Conservation (phyloP, 2,113 vertebrate genomes). For the Condylura cristata region DNA sequence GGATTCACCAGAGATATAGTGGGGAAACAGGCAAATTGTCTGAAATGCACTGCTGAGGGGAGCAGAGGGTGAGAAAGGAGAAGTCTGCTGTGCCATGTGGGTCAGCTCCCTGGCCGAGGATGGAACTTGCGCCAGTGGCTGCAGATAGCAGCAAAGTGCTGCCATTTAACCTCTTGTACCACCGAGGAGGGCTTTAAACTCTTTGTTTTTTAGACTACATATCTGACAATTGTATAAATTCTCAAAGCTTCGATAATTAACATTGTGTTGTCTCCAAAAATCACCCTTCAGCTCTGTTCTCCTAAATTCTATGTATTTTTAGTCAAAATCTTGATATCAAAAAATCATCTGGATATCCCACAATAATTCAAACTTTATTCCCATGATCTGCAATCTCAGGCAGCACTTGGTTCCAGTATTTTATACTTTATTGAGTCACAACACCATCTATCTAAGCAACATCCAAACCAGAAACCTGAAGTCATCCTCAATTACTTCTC, state of each 20-base stretch:
- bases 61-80: too few relatives aligned
- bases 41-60: too few relatives aligned
- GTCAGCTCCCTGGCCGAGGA: too few relatives aligned
- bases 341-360: not conserved
- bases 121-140: too few relatives aligned
- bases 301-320: not conserved
- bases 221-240: not conserved
- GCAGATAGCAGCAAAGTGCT: too few relatives aligned
- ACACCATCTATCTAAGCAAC: not conserved
- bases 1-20: too few relatives aligned
- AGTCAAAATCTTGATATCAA: not conserved
- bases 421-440: not conserved
- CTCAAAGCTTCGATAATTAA: not conserved
- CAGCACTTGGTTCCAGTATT: not conserved
- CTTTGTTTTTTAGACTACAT: not conserved
- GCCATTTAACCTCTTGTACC: too few relatives aligned
- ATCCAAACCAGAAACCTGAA: not conserved
- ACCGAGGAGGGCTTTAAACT: too few relatives aligned
- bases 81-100: too few relatives aligned
- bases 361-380: not conserved
- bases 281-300: not conserved
- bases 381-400: not conserved
- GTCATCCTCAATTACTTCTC: not conserved
- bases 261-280: not conserved
- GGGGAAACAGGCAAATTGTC: too few relatives aligned